Conservation (phyloP, 2,797 vertebrate genomes). For the Spinibarbus caldwelli region DNA sequence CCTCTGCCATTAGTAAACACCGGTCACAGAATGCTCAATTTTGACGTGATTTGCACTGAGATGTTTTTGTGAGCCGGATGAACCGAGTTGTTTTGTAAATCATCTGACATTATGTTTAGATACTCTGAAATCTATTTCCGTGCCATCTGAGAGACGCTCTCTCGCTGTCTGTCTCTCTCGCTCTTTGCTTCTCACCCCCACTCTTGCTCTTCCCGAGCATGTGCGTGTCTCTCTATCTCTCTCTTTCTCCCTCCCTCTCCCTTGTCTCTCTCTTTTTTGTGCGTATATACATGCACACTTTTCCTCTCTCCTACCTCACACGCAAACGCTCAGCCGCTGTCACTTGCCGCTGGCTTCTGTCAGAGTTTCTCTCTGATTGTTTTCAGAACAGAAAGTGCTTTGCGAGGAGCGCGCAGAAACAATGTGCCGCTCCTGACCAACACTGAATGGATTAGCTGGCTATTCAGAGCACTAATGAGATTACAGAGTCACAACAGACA, state of each 20-base stretch:
- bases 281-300: constrained; percentile 44
- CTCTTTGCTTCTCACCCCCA: constrained; percentile 29
- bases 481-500: constrained; percentile 77
- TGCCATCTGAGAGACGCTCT: constrained; percentile 29
- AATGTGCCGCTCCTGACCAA: constrained; percentile 74
- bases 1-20: constrained; percentile 39
- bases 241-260: constrained; percentile 15
- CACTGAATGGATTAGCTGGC: constrained; percentile 81
- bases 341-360: constrained; percentile 44
- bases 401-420: constrained; percentile 60
- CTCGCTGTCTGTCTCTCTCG: constrained; percentile 24
- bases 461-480: constrained; percentile 86
- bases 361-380: constrained; percentile 27
- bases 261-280: constrained; percentile 29
- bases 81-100: constrained; percentile 15
- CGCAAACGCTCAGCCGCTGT: constrained; percentile 47
- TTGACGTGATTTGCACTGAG: constrained; percentile 11
- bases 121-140: constrained; percentile 36
- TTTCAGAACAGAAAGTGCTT: constrained; percentile 56
- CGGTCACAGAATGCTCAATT: constrained; percentile 9
- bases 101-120: constrained; percentile 14
- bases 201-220: constrained; percentile 22
- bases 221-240: constrained; percentile 25
- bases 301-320: constrained; percentile 49
- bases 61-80: neutral